Percentiles rank a stretch among this genome's conserved stretches.
These are phyloP conservation scores for Cacatua alba DNA, from an alignment of 2,113 vertebrate genomes.

Conservation along the genomic window DNA sequence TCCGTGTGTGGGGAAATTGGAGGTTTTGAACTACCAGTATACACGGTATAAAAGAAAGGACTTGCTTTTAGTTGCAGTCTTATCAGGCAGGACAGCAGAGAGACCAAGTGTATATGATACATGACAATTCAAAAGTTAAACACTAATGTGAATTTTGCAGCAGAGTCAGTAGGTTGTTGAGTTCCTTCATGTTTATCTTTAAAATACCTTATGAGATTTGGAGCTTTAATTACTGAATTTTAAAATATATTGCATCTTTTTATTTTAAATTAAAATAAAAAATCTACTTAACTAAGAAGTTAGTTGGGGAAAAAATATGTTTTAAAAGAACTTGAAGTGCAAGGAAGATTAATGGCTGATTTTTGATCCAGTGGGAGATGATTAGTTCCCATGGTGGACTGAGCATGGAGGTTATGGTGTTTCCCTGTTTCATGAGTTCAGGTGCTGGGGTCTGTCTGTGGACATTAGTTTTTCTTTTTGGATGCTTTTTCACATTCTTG, in stretches of 20 bases:
- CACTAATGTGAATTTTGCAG: neutral
- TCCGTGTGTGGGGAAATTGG: neutral
- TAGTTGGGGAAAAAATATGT: neutral
- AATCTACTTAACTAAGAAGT: neutral
- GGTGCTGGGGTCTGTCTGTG: neutral
- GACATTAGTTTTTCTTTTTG: neutral
- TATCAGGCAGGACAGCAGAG: neutral
- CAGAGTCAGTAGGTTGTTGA: neutral
- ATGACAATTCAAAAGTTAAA: neutral
- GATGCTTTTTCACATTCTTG: neutral
- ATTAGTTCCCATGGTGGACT: neutral
- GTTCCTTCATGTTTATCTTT: neutral
- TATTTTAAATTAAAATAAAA: accelerated
- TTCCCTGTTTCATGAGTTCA: accelerated
- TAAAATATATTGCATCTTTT: neutral
- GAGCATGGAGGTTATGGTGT: neutral
- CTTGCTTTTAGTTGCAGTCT: neutral
- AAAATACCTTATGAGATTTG: neutral
- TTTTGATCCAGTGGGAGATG: neutral
- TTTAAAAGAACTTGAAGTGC: neutral
- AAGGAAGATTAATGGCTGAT: neutral
- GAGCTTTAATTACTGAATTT: neutral
- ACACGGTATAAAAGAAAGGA: neutral
- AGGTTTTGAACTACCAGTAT: neutral
- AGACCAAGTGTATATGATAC: neutral